A percentile compares a stretch with the other conserved stretches of the same genome.
Conservation (phyloP, 2,888 invertebrate genomes). For the Lapara coniferarum region DNA sequence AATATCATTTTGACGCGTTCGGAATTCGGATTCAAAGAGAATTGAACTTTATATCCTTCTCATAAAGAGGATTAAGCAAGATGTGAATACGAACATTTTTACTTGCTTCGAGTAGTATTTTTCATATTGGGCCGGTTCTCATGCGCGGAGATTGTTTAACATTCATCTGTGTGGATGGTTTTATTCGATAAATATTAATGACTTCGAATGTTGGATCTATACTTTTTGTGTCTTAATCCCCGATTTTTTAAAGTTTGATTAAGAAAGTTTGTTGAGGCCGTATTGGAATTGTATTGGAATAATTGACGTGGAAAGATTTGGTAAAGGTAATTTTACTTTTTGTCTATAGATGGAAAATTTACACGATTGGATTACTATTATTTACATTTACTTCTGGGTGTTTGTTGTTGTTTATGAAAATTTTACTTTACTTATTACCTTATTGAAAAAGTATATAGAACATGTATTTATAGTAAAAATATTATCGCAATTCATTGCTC, state of each 20-base stretch:
- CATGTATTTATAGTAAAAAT: no score
- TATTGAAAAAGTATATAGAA: background rate
- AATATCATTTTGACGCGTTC: constrained; percentile 15
- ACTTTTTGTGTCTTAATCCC: constrained; percentile 11
- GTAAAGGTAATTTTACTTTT: background rate
- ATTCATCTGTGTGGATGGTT: constrained; percentile 49
- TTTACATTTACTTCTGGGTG: background rate
- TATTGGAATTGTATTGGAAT: constrained; percentile 28
- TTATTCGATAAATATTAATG: constrained; percentile 65
- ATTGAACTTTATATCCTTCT: background rate
- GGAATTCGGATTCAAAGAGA: background rate
- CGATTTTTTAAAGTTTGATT: constrained; percentile 54
- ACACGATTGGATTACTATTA: background rate
- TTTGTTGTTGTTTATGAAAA: background rate
- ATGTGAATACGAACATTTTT: constrained; percentile 15
- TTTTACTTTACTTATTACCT: background rate
- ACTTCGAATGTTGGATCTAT: constrained; percentile 43
- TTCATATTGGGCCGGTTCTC: constrained; percentile 53
- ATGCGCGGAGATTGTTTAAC: constrained; percentile 51
- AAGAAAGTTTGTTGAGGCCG: constrained; percentile 60
- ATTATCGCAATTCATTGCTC: no score
- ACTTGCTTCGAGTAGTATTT: constrained; percentile 43
- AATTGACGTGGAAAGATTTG: constrained; percentile 10
- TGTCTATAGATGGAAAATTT: background rate
- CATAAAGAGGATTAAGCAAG: background rate